Evolutionary conservation across 1,140 invertebrate species (phyloP).

Genomic region (Eupristina koningsbergeri): DNA sequence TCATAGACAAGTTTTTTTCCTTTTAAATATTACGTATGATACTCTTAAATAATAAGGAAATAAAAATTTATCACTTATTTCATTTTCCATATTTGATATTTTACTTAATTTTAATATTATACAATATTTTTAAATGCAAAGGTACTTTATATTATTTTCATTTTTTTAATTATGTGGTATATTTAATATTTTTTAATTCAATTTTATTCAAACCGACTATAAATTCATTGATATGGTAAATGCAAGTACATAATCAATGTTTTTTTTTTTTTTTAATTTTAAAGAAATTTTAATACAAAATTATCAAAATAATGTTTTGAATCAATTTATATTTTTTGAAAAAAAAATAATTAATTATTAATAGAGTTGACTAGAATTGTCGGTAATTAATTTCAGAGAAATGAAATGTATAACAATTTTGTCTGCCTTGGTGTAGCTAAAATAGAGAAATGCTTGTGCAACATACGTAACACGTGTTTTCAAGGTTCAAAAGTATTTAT

Average conservation of each 20-base stretch:
- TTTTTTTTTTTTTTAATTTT: background rate
- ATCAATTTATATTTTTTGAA: constrained; percentile 4
- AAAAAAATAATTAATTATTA: no score
- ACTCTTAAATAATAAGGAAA: no score
- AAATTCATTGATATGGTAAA: background rate
- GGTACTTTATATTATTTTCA: background rate
- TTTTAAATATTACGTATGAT: no score
- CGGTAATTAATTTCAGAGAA: no score
- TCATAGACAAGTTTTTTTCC: no score
- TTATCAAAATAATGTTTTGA: background rate
- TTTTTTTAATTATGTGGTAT: background rate
- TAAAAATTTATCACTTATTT: no score
- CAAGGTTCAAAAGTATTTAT: background rate
- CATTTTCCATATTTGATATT: no score
- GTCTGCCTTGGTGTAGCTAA: background rate
- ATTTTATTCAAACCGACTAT: background rate
- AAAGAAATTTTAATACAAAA: no score
- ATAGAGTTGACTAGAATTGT: no score
- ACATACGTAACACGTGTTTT: background rate
- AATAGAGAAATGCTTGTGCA: background rate
- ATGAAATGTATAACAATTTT: background rate
- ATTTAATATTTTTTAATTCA: background rate
- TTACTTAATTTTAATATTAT: no score
- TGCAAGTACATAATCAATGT: background rate
- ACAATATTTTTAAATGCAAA: background rate